Base-by-base conservation (phyloP, 2,888 invertebrate species). In the Hartigia nigra region DNA sequence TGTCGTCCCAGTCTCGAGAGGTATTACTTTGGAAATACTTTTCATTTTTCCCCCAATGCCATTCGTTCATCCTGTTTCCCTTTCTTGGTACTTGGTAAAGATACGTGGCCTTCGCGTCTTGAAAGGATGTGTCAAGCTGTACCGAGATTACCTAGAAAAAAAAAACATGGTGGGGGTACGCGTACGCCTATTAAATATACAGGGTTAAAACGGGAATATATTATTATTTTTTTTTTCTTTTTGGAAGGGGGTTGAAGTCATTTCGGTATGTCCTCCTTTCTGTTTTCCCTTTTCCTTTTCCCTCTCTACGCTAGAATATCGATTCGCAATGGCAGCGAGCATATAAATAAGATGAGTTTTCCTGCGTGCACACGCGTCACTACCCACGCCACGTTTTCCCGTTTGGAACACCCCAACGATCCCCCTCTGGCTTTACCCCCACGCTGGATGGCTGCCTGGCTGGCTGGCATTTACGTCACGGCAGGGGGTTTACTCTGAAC, bases 281-380 rank as follows among this genome's bases (percentile, higher is more conserved):
- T 69, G 55, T 37, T 78, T 70, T 70, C 69, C 36, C 14, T 36
- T 72, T 69, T 35, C 37, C 34, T 31, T 32, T 39, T 39, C 32
- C 81, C 77, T 78, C 31, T 32, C 72, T 12, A 69, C 39, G 31
- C 55, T 86, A 87, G 85, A 86, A 88, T 89, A 89, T 89, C 88
- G 89, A 89, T 89, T 89, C 84, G 85, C 84, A 34, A 82, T 86
- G 86, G 86, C 85, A 86, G 84, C 85, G 86, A 87, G 88, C 90
- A 89, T 90, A 90, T 90, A 90, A 91, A 90, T 90, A 90, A 90
- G 90, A 88, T 89, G 90, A 90, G 90, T 90, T 90, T 90, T 90
- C 87, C 90, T 89, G 90, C 89, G 90, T 90, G 90, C 90, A 90
- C 88, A 91, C 90, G 90, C 90, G 90, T 91, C 91, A 90, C 89